Evolutionary conservation across 1,140 invertebrate genomes (phyloP), one percentile per base, ranked within the genome.

Genomic region (Prorops nasuta): DNA sequence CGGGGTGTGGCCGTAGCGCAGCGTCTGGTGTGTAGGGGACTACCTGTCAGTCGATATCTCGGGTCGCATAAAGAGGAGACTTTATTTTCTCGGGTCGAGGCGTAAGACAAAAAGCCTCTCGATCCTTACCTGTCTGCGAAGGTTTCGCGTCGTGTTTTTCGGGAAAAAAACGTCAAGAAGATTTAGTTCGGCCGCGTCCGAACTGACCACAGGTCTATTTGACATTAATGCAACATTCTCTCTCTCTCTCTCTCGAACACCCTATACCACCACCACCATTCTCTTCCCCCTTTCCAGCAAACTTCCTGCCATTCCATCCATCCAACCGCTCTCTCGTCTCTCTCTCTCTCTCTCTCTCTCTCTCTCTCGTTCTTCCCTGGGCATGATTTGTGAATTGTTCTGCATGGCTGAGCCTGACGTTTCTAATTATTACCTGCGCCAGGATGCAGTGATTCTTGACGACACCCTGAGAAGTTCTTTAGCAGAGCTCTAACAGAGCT

Each of bases 91-190:
- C 44, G 39, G 39, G 21, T 37, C 40, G 21, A 20, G 42, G 42
- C 37, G 24, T 28, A 28, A 28, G 24, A 28, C 24, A 28, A 28
- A 28, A 28, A 28, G 24, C 4, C n/a, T n/a, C n/a, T n/a, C n/a
- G n/a, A n/a, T n/a, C n/a, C n/a, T n/a, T n/a, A n/a, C n/a, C n/a
- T n/a, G n/a, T n/a, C n/a, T n/a, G n/a, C 15, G 34, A 32, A 48
- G 35, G 21, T 56, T 66, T 68, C 64, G 64, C 62, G 57, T 58
- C 63, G 46, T 64, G 63, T 63, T 64, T 64, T 56, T 47, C 39
- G 43, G 51, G 38, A 49, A 52, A 63, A 54, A 52, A 67, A 63
- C 42, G 64, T 66, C 66, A 58, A 34, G 44, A 62, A 68, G 64
- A 67, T 67, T 70, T 68, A 66, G 56, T 55, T 58, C 42, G 43